Base-by-base conservation (phyloP, 2,797 vertebrate genomes). In the Eremophila alpestris region DNA sequence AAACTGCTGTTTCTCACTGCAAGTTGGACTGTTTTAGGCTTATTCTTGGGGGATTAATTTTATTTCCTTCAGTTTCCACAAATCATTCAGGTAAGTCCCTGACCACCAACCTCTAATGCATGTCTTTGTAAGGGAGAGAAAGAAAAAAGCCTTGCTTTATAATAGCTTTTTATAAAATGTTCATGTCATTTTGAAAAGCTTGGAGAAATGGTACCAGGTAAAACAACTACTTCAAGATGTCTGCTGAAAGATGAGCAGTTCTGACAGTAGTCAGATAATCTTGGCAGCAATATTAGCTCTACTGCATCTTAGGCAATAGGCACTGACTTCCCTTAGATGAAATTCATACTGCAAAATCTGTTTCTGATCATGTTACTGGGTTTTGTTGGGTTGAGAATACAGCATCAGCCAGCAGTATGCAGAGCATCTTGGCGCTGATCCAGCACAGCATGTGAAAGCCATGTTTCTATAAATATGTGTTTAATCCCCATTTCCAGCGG, bases 151-250 rank as follows among this genome's bases (percentile, higher is more conserved):
- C 34, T 84, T 93, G 15, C 29, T 91, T 16, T 88, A 7, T 51
- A 91, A 84, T 63, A 81, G 6, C n/a, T 87, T 88, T 16, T 71
- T 95, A 38, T 78, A 94, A 89, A 94, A 78, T 82, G 36, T 87
- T 89, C 68, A 41, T 64, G 62, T 64, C 16, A 67, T 79, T 80
- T 88, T 78, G 70, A 83, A 56, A 85, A 90, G 21, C 29, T 84
- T 85, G 43, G 45, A 68, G 38, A 92, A 89, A 78, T 78, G 41
- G 21, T 78, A 74, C 29, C 8, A 12, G 75, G 64, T 82, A 40
- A 91, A 82, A 90, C 26, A 40, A 38, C 29, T 23, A 18, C 36
- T 69, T 76, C 69, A 67, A 6, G 4, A 46, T 12, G 5, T 79
- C 32, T 84, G n/a, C 68, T 67, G 36, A 68, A 89, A 87, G 80